Conservation (phyloP, 1,140 invertebrate genomes). For the Sarcophaga bullata region DNA sequence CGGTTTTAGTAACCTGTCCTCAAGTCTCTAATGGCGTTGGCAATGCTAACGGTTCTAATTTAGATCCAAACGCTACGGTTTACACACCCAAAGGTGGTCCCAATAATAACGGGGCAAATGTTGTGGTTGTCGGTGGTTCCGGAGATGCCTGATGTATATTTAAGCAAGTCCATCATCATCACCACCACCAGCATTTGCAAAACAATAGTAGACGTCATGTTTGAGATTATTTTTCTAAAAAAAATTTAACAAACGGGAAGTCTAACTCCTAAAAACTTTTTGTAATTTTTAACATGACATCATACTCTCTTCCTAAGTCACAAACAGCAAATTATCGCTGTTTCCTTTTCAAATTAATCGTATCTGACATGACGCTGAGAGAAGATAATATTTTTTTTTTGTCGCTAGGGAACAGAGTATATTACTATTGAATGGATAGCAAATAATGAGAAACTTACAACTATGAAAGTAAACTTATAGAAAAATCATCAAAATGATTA, state of each 20-base stretch:
- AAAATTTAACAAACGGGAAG: not conserved
- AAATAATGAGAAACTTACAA: slow-evolving; percentile 15
- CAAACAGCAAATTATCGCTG: not conserved
- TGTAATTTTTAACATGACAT: slow-evolving; percentile 1
- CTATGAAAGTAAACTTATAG: slow-evolving; percentile 27
- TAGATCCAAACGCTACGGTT: slow-evolving; percentile 91
- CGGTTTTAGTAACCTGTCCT: slow-evolving; percentile 53
- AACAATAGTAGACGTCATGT: slow-evolving; percentile 59
- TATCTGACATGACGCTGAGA: not conserved
- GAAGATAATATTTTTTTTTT: slow-evolving; percentile 7
- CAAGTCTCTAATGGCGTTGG: slow-evolving; percentile 47
- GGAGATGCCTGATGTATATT: slow-evolving; percentile 58
- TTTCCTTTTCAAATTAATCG: not conserved
- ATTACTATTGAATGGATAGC: not conserved
- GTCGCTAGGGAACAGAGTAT: slow-evolving; percentile 25
- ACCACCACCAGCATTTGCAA: slow-evolving; percentile 42
- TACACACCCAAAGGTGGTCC: slow-evolving; percentile 82
- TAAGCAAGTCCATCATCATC: slow-evolving; percentile 1
- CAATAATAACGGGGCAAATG: slow-evolving; percentile 30
- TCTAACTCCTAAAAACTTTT: not conserved
- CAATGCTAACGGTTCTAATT: slow-evolving; percentile 69
- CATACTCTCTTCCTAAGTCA: slow-evolving; percentile 30
- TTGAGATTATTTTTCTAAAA: slow-evolving; percentile 64
- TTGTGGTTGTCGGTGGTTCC: slow-evolving; percentile 50
- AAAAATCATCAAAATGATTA: slow-evolving; percentile 40